Evolutionary conservation across 2,888 invertebrate species (phyloP), one percentile per base, ranked within the genome.

Genomic region (Andrena hattorfiana): DNA sequence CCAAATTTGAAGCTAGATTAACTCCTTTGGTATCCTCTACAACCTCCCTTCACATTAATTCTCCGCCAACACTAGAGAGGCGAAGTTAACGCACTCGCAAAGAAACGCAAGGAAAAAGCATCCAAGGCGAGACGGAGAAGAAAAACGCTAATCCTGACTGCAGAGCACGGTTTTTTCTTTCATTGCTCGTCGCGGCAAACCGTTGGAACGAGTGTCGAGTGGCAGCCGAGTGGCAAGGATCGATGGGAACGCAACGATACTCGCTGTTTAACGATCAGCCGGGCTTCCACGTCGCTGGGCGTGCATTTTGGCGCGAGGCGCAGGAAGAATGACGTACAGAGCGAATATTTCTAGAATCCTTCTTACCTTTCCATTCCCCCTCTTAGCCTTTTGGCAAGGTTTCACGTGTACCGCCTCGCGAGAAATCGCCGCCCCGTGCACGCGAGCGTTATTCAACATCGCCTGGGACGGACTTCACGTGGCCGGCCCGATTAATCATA

Each of bases 401-500:
- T 42, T 42, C 42, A 42, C 42, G 42, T 42, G 42, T 16, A 13
- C 42, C 16, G 42, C 16, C 16, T 42, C 16, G 42, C 42, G 42
- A 42, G 42, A 16, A 42, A 42, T 16, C 13, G 42, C 16, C 42
- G 42, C 42, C 23, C 10, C 54, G 54, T 26, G 10, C 68, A 68
- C 54, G 49, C 35, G 35, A 68, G 30, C 32, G 54, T 54, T 51
- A 28, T 6, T 56, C 28, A 54, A 51, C 20, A 49, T 10, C 54
- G 42, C 26, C 68, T 42, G 16, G 23, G 51, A 32, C 23, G 32
- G 54, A 68, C 56, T 68, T 70, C 30, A 32, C 59, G 59, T 48
- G 23, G 42, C 26, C 26, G n/a, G 28, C 51, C 26, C 42, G 26
- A 56, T 70, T 70, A 70, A 70, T 70, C 59, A 70, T 70, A 20